Percentiles rank a stretch among this genome's conserved stretches.
These are phyloP conservation scores for Pangasius mekongensis DNA, from an alignment of 2,797 vertebrate species.

Conservation along the genomic window DNA sequence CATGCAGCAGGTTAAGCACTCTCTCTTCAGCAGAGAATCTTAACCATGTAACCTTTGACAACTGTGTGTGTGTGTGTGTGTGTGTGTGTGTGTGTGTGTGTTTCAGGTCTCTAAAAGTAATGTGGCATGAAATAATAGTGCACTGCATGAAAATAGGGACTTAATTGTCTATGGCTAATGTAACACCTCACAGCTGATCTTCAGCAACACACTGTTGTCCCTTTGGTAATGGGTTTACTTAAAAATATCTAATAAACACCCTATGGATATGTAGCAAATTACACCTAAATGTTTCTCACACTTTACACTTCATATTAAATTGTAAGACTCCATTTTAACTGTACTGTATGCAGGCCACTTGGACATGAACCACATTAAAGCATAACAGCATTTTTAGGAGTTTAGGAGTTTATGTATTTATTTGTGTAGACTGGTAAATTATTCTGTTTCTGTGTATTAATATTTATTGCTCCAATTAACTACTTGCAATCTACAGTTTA, in stretches of 20 bases:
- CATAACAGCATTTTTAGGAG: not conserved
- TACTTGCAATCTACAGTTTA: not conserved
- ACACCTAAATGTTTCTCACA: not conserved
- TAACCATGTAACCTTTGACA: constrained; percentile 17
- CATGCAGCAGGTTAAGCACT: not conserved
- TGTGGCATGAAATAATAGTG: constrained; percentile 37
- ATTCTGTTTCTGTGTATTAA: not conserved
- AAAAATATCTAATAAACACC: not conserved
- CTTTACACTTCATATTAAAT: not conserved
- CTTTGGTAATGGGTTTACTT: not conserved
- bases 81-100: not conserved
- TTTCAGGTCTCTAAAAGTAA: constrained; percentile 15
- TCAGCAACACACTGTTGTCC: not conserved
- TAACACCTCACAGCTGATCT: not conserved
- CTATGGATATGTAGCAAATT: not conserved
- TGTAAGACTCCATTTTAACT: not conserved
- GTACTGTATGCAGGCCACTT: not conserved
- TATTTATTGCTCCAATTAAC: not conserved
- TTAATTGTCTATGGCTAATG: not conserved
- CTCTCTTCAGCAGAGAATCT: constrained; percentile 22
- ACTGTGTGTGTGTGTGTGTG: not conserved
- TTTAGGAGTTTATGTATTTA: not conserved
- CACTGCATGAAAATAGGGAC: constrained; percentile 17
- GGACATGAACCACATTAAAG: not conserved
- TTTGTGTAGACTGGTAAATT: not conserved